Conservation (phyloP, 2,888 invertebrate species). For the Bimastos eiseni region DNA sequence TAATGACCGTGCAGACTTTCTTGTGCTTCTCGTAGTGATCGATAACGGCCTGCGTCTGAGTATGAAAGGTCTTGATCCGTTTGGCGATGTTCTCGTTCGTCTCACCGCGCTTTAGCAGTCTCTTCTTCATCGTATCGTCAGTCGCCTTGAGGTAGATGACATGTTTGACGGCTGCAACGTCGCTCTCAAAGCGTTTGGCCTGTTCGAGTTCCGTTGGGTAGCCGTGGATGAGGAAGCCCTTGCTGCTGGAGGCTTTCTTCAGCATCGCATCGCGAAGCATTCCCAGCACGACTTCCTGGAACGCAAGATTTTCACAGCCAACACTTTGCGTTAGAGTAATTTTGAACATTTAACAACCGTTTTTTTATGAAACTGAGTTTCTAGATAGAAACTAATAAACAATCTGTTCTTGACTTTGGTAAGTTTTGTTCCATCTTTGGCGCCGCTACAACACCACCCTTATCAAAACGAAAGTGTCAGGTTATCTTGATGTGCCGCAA, state of each 20-base stretch:
- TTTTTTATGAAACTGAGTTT: no score
- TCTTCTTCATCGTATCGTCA: slow-evolving; percentile 75
- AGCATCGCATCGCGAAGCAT: slow-evolving; percentile 79
- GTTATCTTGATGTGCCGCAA: no score
- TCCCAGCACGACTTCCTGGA: slow-evolving; percentile 75
- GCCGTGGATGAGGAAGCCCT: slow-evolving; percentile 89
- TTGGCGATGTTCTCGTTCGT: slow-evolving; percentile 87
- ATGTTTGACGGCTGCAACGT: slow-evolving; percentile 71
- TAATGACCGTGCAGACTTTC: slow-evolving; percentile 68
- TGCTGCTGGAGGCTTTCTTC: slow-evolving; percentile 69
- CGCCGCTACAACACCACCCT: no score
- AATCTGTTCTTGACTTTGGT: no score
- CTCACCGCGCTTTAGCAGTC: slow-evolving; percentile 77
- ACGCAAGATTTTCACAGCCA: no score
- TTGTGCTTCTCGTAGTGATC: slow-evolving; percentile 78
- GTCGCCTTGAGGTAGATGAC: slow-evolving; percentile 84
- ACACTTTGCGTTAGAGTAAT: no score
- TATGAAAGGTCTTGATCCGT: slow-evolving; percentile 85
- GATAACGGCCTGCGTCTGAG: slow-evolving; percentile 82
- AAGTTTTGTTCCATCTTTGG: no score
- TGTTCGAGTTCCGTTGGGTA: slow-evolving; percentile 89
- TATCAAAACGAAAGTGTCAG: no score
- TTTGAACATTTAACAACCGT: no score
- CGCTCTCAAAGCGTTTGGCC: slow-evolving; percentile 82
- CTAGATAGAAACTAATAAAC: no score